These are phyloP conservation scores for Scaptomyza tumidula DNA, from an alignment of 2,888 invertebrate species.

Conservation along the genomic window DNA sequence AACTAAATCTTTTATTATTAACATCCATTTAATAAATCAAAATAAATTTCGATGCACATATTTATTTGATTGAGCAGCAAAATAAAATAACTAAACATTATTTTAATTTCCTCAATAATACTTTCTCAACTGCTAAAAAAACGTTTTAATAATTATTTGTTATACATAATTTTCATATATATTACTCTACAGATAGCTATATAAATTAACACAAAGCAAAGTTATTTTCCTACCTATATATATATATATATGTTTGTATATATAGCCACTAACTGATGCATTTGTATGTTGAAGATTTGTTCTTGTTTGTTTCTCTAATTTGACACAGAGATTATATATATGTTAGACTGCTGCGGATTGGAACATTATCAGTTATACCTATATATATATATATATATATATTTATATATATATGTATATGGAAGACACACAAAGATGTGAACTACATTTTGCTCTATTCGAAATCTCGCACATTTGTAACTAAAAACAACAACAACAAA, in stretches of 20 bases:
- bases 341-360: slow-evolving; percentile 6
- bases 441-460: slow-evolving; percentile 75
- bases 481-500: slow-evolving; percentile 59
- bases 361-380: slow-evolving; percentile 61
- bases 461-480: slow-evolving; percentile 78
- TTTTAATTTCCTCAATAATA: neutral
- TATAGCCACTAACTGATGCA: slow-evolving; percentile 3
- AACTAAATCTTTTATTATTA: too few relatives aligned
- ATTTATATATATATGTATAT: slow-evolving; percentile 9
- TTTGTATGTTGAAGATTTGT: slow-evolving; percentile 11
- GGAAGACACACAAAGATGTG: slow-evolving; percentile 51
- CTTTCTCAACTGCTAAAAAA: too few relatives aligned
- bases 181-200: too few relatives aligned
- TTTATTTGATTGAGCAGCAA: neutral
- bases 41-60: neutral
- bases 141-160: too few relatives aligned
- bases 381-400: slow-evolving; percentile 7
- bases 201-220: slow-evolving; percentile 32
- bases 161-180: too few relatives aligned
- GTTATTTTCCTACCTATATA: neutral
- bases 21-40: neutral
- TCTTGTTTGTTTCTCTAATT: slow-evolving; percentile 63
- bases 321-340: slow-evolving; percentile 50
- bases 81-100: neutral
- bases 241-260: neutral